Percentiles rank a stretch among this genome's conserved stretches.
Evolutionary conservation across 2,113 vertebrate species (phyloP).

Genomic region (Indri indri): DNA sequence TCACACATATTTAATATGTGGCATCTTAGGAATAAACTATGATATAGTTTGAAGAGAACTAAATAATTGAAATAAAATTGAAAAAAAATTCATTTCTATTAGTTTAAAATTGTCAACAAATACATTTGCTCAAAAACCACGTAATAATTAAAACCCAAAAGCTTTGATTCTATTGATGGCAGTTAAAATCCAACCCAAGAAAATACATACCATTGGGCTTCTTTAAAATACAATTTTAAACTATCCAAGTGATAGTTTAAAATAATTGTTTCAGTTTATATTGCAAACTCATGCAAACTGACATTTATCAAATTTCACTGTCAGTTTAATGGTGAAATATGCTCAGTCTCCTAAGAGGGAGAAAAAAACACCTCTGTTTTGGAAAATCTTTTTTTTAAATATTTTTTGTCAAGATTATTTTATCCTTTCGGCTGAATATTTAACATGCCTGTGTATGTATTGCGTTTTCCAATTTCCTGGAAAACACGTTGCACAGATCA

Average conservation of each 20-base stretch:
- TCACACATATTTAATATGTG: not conserved
- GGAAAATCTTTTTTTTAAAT: not conserved
- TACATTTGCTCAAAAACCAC: not conserved
- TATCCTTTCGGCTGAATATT: not conserved
- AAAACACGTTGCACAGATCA: slow-evolving; percentile 6
- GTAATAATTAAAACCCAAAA: not conserved
- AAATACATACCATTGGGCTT: not conserved
- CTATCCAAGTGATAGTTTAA: slow-evolving; percentile 42
- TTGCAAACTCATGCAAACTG: slow-evolving; percentile 52
- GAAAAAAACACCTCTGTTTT: slow-evolving; percentile 4
- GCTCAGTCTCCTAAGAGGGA: not conserved
- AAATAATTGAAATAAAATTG: not conserved
- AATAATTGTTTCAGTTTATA: slow-evolving; percentile 65
- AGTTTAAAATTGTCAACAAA: slow-evolving; percentile 13
- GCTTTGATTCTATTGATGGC: not conserved
- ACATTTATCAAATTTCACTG: not conserved
- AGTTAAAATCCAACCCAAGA: slow-evolving; percentile 37
- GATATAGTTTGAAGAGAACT: slow-evolving; percentile 11
- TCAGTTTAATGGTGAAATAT: slow-evolving; percentile 42
- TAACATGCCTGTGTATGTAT: not conserved
- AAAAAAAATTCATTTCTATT: not conserved
- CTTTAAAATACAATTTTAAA: slow-evolving; percentile 57
- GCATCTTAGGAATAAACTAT: not conserved
- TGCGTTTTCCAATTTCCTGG: not conserved
- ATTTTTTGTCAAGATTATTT: slow-evolving; percentile 32